Conservation (phyloP, 2,888 invertebrate genomes). For the Apodemia mormo region DNA sequence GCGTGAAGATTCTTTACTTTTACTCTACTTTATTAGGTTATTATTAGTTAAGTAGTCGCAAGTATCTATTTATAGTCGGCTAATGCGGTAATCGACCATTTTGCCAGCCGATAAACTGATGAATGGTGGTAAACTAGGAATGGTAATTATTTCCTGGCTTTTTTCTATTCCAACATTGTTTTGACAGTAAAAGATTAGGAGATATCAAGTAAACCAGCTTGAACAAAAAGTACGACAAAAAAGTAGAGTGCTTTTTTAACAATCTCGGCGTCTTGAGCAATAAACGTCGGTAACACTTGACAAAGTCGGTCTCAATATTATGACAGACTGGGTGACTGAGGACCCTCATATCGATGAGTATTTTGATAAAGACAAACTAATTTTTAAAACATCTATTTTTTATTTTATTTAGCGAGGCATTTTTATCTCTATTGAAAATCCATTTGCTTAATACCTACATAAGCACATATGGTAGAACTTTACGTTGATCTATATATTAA, state of each 20-base stretch:
- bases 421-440: no score
- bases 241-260: not conserved
- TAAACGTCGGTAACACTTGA: slow-evolving; percentile 53
- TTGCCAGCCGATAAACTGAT: no score
- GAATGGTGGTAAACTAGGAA: no score
- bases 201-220: not conserved
- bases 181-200: not conserved
- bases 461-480: no score
- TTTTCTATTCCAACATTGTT: not conserved
- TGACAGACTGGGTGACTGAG: slow-evolving; percentile 50
- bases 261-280: slow-evolving; percentile 55
- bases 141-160: no score
- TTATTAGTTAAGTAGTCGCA: no score
- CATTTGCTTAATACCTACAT: no score
- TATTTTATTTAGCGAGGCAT: slow-evolving; percentile 19
- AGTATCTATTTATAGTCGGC: no score
- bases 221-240: not conserved
- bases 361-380: slow-evolving; percentile 56
- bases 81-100: no score
- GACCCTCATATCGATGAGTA: slow-evolving; percentile 51
- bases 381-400: slow-evolving; percentile 41
- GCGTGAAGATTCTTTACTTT: no score
- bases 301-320: slow-evolving; percentile 58
- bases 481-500: no score
- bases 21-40: no score